Evolutionary conservation across 2,888 invertebrate species (phyloP).

Genomic region (Caenorhabditis sp.): DNA sequence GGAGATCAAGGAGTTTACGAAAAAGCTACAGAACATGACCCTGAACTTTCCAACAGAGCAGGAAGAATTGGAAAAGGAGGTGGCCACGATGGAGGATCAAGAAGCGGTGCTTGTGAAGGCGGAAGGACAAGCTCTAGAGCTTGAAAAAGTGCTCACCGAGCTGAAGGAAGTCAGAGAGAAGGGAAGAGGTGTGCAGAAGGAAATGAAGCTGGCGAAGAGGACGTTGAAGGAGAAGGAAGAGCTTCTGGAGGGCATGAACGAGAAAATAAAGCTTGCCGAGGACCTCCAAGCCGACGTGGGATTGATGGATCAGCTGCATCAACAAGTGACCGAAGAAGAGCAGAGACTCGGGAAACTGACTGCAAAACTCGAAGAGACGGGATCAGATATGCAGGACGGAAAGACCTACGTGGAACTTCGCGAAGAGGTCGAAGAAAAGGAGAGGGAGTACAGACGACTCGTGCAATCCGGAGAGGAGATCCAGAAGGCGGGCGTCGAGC

Average conservation of each 20-base stretch:
- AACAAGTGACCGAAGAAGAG: constrained; percentile 14
- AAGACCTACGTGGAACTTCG: constrained; percentile 11
- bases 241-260: constrained; percentile 3
- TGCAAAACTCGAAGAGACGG: neutral
- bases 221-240: constrained; percentile 6
- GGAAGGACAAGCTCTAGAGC: constrained; percentile 26
- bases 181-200: neutral
- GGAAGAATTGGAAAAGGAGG: constrained; percentile 19
- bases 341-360: neutral
- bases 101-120: constrained; percentile 32
- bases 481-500: constrained; percentile 21
- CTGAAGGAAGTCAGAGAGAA: constrained; percentile 20
- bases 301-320: constrained; percentile 47
- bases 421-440: constrained; percentile 20
- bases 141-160: constrained; percentile 21
- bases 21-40: constrained; percentile 57
- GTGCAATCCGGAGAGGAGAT: constrained; percentile 32
- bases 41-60: constrained; percentile 61
- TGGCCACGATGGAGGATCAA: constrained; percentile 22
- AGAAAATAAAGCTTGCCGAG: constrained; percentile 17
- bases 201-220: constrained; percentile 18
- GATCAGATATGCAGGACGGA: neutral
- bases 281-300: constrained; percentile 58
- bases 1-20: constrained; percentile 53
- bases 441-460: constrained; percentile 16